Conservation (phyloP, 2,888 invertebrate genomes). For the Drosophila vallismaia region DNA sequence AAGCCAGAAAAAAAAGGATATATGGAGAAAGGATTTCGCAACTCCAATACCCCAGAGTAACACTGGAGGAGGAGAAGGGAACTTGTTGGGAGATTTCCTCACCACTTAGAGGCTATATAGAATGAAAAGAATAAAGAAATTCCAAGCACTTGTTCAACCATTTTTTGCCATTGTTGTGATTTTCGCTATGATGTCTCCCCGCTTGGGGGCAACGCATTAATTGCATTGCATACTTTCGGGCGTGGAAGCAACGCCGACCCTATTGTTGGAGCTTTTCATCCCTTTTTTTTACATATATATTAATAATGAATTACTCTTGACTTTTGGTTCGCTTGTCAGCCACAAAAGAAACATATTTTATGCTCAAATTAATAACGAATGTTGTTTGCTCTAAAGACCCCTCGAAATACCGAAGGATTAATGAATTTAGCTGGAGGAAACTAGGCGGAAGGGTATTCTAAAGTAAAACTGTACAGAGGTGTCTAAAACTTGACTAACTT, state of each 20-base stretch:
- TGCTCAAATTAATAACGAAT: constrained; percentile 13
- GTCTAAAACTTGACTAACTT: not conserved
- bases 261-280: constrained; percentile 20
- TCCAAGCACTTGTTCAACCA: constrained; percentile 43
- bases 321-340: constrained; percentile 77
- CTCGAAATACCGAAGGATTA: not conserved
- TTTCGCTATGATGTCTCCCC: constrained; percentile 42
- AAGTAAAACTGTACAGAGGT: no score
- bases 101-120: constrained; percentile 10
- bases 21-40: not conserved
- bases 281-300: constrained; percentile 51
- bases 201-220: constrained; percentile 64
- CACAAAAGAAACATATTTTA: constrained; percentile 29
- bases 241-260: constrained; percentile 25
- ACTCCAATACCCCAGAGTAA: constrained; percentile 16
- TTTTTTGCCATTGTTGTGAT: constrained; percentile 55
- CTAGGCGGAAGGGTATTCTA: not conserved
- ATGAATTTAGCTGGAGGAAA: not conserved
- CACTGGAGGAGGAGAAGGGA: not conserved
- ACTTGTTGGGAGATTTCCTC: not conserved
- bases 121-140: constrained; percentile 14
- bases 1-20: no score
- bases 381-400: not conserved
- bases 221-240: constrained; percentile 77
- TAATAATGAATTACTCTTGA: constrained; percentile 82